Base-by-base conservation (phyloP, 2,113 vertebrate genomes). In the Callospermophilus lateralis region DNA sequence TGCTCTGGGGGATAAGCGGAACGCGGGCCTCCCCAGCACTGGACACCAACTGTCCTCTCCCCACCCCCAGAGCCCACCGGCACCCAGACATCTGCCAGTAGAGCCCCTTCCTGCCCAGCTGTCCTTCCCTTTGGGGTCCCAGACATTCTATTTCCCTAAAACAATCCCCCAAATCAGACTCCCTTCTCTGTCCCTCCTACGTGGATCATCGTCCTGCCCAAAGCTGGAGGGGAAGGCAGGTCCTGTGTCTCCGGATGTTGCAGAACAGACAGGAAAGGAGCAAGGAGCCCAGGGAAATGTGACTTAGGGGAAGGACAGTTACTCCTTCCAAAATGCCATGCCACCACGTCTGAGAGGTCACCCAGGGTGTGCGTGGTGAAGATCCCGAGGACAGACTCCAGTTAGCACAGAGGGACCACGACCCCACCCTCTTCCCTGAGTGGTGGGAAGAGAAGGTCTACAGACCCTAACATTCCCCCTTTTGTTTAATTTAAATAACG, bases 61-160 rank as follows among this genome's bases (percentile, higher is more conserved):
- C 34, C n/a, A 8, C 51, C 67, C 37, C 67, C 65, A 7, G 37
- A 84, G n/a, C 26, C 55, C 12, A 7, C 12, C 48, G 51, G n/a
- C n/a, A 70, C 39, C 28, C 34, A 65, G 58, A n/a, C 67, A 81
- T 0, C 13, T 19, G 9, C 51, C 42, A 2, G 0, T 11, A 8
- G 39, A 42, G 8, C 48, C 45, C 16, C n/a, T 76, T 55, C 17
- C 30, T 61, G 79, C 9, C 34, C 16, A 7, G 48, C 0, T 3
- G 7, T 42, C 20, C 11, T 85, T 63, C 19, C 22, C 45, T 92
- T 20, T 34, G 13, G 39, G 37, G 16, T 37, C 20, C 74, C 65
- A 70, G 39, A 76, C 4, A 19, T 8, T 58, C 55, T 89, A 81
- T 74, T 63, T 92, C 70, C 32, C 63, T 61, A 67, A 85, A 51